phyloP scores from a whole-genome alignment of 2,797 vertebrate species.

The Typhlichthys eigenmanni region DNA sequence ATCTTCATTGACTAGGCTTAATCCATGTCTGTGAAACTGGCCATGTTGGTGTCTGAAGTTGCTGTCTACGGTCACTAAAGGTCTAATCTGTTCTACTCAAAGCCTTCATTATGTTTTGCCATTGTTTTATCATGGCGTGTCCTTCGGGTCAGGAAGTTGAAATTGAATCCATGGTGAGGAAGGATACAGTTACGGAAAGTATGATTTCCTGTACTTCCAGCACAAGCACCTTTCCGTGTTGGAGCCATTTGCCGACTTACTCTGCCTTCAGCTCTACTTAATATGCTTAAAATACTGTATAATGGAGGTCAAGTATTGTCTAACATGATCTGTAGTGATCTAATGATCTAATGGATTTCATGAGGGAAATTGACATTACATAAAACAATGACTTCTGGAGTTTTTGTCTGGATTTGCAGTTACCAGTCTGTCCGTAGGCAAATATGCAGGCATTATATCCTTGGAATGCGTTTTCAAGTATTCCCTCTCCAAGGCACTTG shows the following conservation, averaged over 20 bases:
- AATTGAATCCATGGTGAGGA: conserved; percentile 36
- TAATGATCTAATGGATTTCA: conserved; percentile 10
- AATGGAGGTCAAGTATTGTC: neutral
- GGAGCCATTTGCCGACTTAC: conserved; percentile 22
- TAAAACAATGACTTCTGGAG: neutral
- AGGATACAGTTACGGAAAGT: conserved; percentile 54
- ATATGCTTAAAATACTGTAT: neutral
- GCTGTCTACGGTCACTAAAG: too few species aligned
- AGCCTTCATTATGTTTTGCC: conserved; percentile 16
- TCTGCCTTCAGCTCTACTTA: conserved; percentile 25
- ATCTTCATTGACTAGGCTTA: too few species aligned
- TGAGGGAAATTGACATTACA: neutral
- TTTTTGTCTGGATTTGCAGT: conserved; percentile 37
- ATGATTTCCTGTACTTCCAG: conserved; percentile 51
- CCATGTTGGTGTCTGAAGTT: too few species aligned
- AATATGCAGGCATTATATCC: conserved; percentile 99
- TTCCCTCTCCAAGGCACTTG: conserved; percentile 98
- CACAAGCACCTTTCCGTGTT: conserved; percentile 12
- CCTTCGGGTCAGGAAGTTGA: conserved; percentile 45
- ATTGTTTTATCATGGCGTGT: conserved; percentile 23
- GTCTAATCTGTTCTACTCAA: neutral
- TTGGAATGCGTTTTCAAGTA: conserved; percentile 99
- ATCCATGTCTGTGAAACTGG: too few species aligned
- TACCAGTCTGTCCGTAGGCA: conserved; percentile 99
- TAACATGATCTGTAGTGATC: conserved; percentile 1